These are phyloP conservation scores for Dreissena rostriformis DNA, from an alignment of 1,140 invertebrate species.

Conservation along the genomic window DNA sequence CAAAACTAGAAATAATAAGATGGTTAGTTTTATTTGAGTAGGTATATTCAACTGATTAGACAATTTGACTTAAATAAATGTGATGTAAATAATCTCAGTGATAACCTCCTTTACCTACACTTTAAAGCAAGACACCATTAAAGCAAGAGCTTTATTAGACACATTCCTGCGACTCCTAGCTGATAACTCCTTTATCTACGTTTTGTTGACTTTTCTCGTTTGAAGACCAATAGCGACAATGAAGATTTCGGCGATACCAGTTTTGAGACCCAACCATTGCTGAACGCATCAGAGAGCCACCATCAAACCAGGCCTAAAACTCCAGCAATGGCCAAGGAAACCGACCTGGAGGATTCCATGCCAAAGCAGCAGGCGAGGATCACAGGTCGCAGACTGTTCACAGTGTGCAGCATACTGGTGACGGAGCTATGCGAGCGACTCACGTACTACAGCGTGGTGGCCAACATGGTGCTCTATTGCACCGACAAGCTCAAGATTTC, in stretches of 20 bases:
- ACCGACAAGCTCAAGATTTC: constrained; percentile 46
- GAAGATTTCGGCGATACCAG: background rate
- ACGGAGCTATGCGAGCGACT: constrained; percentile 69
- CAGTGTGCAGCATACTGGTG: constrained; percentile 59
- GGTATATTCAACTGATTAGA: too few species aligned
- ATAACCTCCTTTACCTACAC: too few species aligned
- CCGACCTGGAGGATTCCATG: background rate
- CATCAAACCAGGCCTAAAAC: background rate
- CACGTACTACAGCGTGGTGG: constrained; percentile 68
- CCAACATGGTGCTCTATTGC: constrained; percentile 68
- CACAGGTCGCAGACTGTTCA: constrained; percentile 32
- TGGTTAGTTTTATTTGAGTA: too few species aligned
- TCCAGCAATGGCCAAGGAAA: background rate
- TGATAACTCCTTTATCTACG: too few species aligned
- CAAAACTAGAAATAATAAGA: too few species aligned
- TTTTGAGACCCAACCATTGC: background rate
- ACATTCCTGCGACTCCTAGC: too few species aligned
- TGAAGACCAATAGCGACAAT: background rate
- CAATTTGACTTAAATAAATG: too few species aligned
- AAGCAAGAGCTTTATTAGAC: too few species aligned
- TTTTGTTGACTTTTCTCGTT: too few species aligned
- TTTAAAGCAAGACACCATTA: too few species aligned
- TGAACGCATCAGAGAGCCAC: background rate
- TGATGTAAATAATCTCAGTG: too few species aligned
- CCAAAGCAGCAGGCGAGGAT: constrained; percentile 10